Conservation (phyloP, 92 coral and sea anemone genomes). For the Blastomussa wellsi region DNA sequence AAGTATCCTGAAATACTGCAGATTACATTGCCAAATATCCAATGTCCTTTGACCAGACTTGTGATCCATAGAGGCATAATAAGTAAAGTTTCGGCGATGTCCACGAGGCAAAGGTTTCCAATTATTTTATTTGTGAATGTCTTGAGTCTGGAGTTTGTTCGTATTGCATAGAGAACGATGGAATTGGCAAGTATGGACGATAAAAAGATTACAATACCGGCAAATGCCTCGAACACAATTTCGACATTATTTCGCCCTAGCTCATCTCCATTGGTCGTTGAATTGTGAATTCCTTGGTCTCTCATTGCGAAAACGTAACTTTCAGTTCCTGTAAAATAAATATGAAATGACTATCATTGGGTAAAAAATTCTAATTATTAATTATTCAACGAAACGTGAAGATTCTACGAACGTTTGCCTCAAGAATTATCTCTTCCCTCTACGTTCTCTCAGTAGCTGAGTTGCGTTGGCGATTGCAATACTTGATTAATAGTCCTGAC, state of each 20-base stretch:
- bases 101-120: slow-evolving; percentile 50
- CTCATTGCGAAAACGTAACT: neutral
- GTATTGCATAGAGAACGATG: slow-evolving; percentile 48
- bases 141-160: slow-evolving; percentile 34
- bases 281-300: neutral
- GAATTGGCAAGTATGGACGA: slow-evolving; percentile 48
- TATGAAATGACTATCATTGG: neutral
- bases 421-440: neutral
- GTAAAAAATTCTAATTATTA: neutral
- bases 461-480: too few relatives aligned
- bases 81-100: slow-evolving; percentile 39
- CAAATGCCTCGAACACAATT: slow-evolving; percentile 30
- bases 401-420: neutral
- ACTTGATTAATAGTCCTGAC: too few relatives aligned
- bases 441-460: too few relatives aligned
- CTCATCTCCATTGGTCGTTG: slow-evolving; percentile 28
- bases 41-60: slow-evolving; percentile 41
- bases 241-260: slow-evolving; percentile 34
- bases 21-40: slow-evolving; percentile 46
- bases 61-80: slow-evolving; percentile 64
- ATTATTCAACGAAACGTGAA: neutral
- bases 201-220: slow-evolving; percentile 2
- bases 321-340: neutral
- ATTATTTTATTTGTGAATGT: slow-evolving; percentile 49
- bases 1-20: slow-evolving; percentile 51